A percentile compares a stretch with the other conserved stretches of the same genome.
Conservation (phyloP, 2,888 invertebrate genomes). For the Dyspetes luteomarginatus region DNA sequence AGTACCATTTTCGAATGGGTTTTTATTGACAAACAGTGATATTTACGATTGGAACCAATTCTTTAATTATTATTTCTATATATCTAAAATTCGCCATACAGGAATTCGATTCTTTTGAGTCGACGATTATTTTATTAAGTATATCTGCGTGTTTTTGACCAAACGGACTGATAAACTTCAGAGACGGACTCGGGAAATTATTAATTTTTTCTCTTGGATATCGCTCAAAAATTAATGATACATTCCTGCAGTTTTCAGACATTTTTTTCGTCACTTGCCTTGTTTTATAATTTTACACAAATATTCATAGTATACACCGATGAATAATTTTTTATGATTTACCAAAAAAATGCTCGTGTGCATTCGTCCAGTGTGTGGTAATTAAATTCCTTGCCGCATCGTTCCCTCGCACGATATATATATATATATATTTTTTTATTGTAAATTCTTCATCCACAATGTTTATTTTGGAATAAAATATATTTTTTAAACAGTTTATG, state of each 20-base stretch:
- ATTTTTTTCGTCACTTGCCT: constrained; percentile 10
- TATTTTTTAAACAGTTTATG: constrained; percentile 48
- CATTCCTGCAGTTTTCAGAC: constrained; percentile 13
- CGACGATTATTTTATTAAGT: background rate
- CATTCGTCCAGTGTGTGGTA: background rate
- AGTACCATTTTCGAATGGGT: background rate
- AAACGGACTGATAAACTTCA: constrained; percentile 22
- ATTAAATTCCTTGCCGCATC: background rate
- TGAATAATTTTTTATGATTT: constrained; percentile 12
- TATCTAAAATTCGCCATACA: background rate
- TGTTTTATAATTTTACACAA: constrained; percentile 20
- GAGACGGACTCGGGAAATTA: background rate
- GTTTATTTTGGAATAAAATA: constrained; percentile 43
- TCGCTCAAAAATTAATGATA: constrained; percentile 3
- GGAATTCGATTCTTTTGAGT: constrained; percentile 15
- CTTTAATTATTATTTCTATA: background rate
- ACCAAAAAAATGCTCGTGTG: background rate
- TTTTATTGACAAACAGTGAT: constrained; percentile 35
- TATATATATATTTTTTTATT: constrained; percentile 34
- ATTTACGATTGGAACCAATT: constrained; percentile 28
- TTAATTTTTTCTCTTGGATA: background rate
- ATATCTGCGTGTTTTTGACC: constrained; percentile 13
- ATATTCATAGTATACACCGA: background rate
- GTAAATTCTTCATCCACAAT: constrained; percentile 57
- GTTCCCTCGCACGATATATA: background rate